These are phyloP conservation scores for Odontophorus gujanensis DNA, from an alignment of 2,113 vertebrate genomes.

Conservation along the genomic window DNA sequence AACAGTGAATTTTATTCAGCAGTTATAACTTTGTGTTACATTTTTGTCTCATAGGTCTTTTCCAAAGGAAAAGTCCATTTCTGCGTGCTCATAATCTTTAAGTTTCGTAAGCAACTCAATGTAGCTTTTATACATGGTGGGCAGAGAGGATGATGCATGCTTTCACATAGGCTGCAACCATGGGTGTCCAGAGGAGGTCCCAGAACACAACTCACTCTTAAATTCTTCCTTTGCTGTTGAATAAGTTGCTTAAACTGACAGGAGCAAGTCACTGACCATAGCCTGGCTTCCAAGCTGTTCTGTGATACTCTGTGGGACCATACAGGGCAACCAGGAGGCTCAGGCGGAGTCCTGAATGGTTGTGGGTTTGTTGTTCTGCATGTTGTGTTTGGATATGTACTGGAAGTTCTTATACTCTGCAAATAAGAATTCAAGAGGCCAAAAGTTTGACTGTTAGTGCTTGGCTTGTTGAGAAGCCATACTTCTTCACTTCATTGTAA, in stretches of 20 bases:
- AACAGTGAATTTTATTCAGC: background rate
- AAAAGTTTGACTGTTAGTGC: background rate
- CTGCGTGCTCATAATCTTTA: background rate
- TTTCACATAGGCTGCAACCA: background rate
- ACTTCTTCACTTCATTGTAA: background rate
- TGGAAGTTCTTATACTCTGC: background rate
- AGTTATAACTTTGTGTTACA: background rate
- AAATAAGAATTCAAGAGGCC: background rate
- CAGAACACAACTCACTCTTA: background rate
- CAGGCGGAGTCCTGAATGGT: background rate
- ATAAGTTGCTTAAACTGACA: rapidly evolving
- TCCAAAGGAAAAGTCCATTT: background rate
- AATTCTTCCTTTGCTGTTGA: background rate
- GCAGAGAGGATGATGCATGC: background rate
- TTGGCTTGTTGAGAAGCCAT: background rate
- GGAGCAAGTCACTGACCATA: background rate
- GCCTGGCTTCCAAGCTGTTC: background rate
- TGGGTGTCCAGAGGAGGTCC: rapidly evolving
- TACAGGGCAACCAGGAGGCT: background rate
- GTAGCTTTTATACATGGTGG: background rate
- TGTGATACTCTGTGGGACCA: background rate
- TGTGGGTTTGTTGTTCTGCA: background rate
- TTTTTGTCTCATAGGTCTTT: background rate
- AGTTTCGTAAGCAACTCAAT: rapidly evolving
- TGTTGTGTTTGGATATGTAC: background rate